Evolutionary conservation across 2,888 invertebrate species (phyloP), one percentile per base, ranked within the genome.

Genomic region (Pammene fasciana): DNA sequence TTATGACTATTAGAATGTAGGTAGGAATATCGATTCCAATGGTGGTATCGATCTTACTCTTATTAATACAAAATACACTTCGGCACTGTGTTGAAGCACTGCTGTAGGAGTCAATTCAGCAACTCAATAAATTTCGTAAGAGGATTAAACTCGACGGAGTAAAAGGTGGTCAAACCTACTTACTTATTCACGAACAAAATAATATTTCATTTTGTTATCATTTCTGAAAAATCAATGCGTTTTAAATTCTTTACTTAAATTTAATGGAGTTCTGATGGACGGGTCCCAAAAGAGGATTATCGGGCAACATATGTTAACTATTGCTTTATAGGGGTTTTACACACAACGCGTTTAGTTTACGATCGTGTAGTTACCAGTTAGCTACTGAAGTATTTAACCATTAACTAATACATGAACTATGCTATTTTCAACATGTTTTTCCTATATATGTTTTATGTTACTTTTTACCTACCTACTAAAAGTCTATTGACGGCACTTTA

Each of bases 321-420:
- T 65, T 38, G n/a, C 38, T 59, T 38, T 45, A 52, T 43, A 43
- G n/a, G 11, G 45, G 52, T 36, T 52, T 62, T 36, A 64, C 9
- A 68, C 67, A 71, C 57, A 72, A 71, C 68, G 73, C 71, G 67
- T 75, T 76, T 75, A 72, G 59, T 76, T 76, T 70, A 77, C 70
- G 72, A 72, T 61, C 26, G 4, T 26, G 26, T 26, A 26, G 4
- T n/a, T n/a, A n/a, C n/a, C n/a, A n/a, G n/a, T n/a, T n/a, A n/a
- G n/a, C n/a, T n/a, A n/a, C n/a, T n/a, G n/a, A n/a, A n/a, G n/a
- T n/a, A n/a, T n/a, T n/a, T n/a, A n/a, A n/a, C n/a, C n/a, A n/a
- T n/a, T n/a, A n/a, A n/a, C n/a, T n/a, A n/a, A n/a, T n/a, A n/a
- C n/a, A n/a, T n/a, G n/a, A n/a, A n/a, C n/a, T n/a, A n/a, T n/a